A percentile compares a stretch with the other conserved stretches of the same genome.
Evolutionary conservation across 2,888 invertebrate genomes (phyloP).

Genomic region (Lagria hirta): DNA sequence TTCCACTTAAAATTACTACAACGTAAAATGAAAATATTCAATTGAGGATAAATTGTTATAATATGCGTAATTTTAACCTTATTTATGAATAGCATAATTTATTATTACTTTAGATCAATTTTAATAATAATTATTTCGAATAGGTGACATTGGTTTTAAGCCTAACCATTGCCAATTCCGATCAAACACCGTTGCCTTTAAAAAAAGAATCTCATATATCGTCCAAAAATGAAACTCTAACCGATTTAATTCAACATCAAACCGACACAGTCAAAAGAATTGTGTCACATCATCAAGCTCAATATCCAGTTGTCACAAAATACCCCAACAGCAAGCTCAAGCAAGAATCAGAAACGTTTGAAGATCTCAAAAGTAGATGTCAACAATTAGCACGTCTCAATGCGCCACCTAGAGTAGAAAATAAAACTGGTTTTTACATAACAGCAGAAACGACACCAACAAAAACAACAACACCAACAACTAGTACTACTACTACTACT

Average conservation of each 20-base stretch:
- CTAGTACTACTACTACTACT: constrained; percentile 25
- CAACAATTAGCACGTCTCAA: constrained; percentile 40
- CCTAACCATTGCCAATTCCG: too few relatives aligned
- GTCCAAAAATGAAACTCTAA: constrained; percentile 38
- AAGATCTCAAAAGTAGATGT: constrained; percentile 45
- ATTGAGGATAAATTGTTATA: too few relatives aligned
- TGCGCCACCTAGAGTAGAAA: constrained; percentile 9
- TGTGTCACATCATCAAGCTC: constrained; percentile 37
- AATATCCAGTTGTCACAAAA: constrained; percentile 36
- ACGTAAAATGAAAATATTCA: too few relatives aligned
- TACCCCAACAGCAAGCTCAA: constrained; percentile 30
- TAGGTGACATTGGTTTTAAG: too few relatives aligned
- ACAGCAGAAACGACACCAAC: constrained; percentile 34
- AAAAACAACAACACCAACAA: constrained; percentile 30
- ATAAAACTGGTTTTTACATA: constrained; percentile 40
- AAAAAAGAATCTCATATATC: too few relatives aligned
- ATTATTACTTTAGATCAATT: too few relatives aligned
- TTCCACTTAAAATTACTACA: too few relatives aligned
- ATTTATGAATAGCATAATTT: too few relatives aligned
- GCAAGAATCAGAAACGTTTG: constrained; percentile 33
- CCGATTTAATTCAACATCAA: constrained; percentile 46
- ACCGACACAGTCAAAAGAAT: constrained; percentile 49
- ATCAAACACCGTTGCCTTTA: too few relatives aligned
- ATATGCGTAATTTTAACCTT: too few relatives aligned
- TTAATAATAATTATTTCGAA: too few relatives aligned